Base-by-base conservation (phyloP, 2,888 invertebrate species). In the Ormyrus thymus region DNA sequence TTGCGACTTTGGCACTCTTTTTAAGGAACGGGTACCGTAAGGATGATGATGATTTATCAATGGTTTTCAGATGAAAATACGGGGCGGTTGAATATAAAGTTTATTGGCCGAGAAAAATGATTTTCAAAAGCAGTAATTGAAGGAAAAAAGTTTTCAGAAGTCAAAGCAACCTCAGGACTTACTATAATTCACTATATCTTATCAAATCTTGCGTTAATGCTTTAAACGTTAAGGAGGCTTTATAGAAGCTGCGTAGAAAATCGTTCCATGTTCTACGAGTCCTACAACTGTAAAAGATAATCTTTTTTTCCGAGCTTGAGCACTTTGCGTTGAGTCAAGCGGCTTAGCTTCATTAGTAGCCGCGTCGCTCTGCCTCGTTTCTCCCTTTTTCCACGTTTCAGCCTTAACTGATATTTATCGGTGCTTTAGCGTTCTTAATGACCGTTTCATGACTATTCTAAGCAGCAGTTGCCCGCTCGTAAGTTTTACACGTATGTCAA, bases 401-500 rank as follows among this genome's bases (percentile, higher is more conserved):
- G 29, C 13, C 58, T 43, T n/a, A 45, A 66, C 29, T 55, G 66
- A 72, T 72, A 78, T 66, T 72, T 78, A 78, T 72, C 66, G 61
- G 43, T 15, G 70, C 50, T 70, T 70, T 58, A 64, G 61, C 77
- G 50, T 55, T 78, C 59, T 53, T 78, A 78, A 72, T 61, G 65
- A 50, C 53, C 61, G 72, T 72, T 66, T 58, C 77, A 72, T 11
- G 45, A 55, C 59, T 78, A 72, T 72, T 66, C 76, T 56, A 62
- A 64, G 59, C 48, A 64, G 9, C 15, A 64, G 76, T 62, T n/a
- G 76, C 6, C 48, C 7, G 62, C 55, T 76, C 76, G 46, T 76
- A 76, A 62, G 61, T 55, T 69, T 69, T 69, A 69, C 69, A 61
- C 69, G 55, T 61, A 69, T 69, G 69, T 69, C 76, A 69, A 62